Base-by-base conservation (phyloP, 2,888 invertebrate genomes). In the Lasius platythorax region DNA sequence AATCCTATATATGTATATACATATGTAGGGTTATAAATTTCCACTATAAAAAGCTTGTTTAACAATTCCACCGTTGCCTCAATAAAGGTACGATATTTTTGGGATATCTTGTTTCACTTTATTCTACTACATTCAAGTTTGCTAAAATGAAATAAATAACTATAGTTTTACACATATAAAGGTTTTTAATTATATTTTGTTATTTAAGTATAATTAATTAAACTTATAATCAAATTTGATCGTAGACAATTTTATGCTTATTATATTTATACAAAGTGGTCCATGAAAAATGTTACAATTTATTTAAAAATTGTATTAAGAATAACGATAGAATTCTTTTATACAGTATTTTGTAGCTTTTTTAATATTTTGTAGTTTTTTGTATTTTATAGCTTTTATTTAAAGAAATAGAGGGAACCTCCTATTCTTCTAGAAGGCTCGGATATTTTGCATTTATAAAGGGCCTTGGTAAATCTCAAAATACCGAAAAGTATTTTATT, bases 11-110 rank as follows among this genome's bases (percentile, higher is more conserved):
- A 8, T 18, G 50, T 85, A 84, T 9, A 18, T 33, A 73, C 50
- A 43, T 37, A 72, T 53, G 37, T 50, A 76, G 53, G 5, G 43
- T 78, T 56, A 58, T 50, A 50, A 50, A 88, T 85, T 86, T 87
- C 67, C 84, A 75, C 37, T 79, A 88, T 82, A 89, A 90, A 87
- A 86, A 87, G 83, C 75, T 87, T 87, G 84, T 89, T 90, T 81
- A 85, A 84, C 53, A 67, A 90, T 91, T 90, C 88, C 82, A 87
- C 63, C 64, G 84, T 64, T 88, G 82, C 86, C 85, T 88, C 78
- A 92, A 92, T 92, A 92, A 92, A 92, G 85, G 66, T 87, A 87
- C 78, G 83, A 90, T 92, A 91, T 91, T 92, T 91, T 89, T 89
- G 78, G 84, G 85, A 87, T n/a, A 58, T 15, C 66, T 73, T 43